Evolutionary conservation across 2,888 invertebrate genomes (phyloP), one percentile per base, ranked within the genome.

Genomic region (Spialia ferax): DNA sequence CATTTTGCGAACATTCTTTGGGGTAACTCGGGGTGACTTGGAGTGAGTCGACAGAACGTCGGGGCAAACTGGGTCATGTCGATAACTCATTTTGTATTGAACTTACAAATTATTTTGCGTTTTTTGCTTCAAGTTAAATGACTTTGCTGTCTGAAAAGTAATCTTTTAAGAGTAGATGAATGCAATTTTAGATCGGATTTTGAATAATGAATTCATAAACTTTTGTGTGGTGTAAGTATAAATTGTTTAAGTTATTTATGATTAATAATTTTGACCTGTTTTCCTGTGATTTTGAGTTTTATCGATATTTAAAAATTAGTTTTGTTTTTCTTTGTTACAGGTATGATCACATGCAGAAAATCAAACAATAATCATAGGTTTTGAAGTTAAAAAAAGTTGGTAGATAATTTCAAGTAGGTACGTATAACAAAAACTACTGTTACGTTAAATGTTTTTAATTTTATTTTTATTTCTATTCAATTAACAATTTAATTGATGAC

Each of bases 21-120:
- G 60, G 60, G 45, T 18, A 29, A 45, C 35, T 35, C 32, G 32
- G 56, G 26, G 35, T 15, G 15, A 29, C 23, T 55, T 35, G 48
- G 32, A 15, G 32, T 64, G 63, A 64, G 13, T 56, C 56, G 42
- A 48, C 67, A 48, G 10, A 62, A 67, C 26, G 18, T 11, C 15
- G 50, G 38, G 48, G 20, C 22, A 8, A 67, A 67, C 61, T 61
- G 67, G 61, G 61, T 61, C 60, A 67, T 48, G 55, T 67, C 67
- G 61, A 67, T 67, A 67, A 67, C 67, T 67, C 67, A 67, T 61
- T 67, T 67, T 61, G 67, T 67, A 67, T 67, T 67, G 67, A 67
- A 62, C 61, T 67, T 61, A 61, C 61, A 67, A 67, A 67, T 67
- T 67, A 67, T 67, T 67, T 67, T 61, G 61, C 67, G 56, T 55